A percentile compares a stretch with the other conserved stretches of the same genome.
Evolutionary conservation across 2,888 invertebrate genomes (phyloP).

Genomic region (Euproctis similis): DNA sequence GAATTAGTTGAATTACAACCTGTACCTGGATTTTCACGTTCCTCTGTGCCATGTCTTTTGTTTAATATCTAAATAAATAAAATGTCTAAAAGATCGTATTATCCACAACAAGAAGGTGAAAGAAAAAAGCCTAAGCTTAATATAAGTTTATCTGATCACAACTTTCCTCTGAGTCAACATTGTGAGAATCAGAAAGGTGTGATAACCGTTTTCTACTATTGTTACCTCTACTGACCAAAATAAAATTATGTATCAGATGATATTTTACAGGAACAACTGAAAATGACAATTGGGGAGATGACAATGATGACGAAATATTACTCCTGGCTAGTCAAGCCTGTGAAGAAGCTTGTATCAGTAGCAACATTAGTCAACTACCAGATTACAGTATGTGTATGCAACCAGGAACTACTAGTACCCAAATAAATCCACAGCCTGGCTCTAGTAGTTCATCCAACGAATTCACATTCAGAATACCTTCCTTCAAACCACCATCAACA

Average conservation of each 20-base stretch:
- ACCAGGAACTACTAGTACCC: slow-evolving; percentile 57
- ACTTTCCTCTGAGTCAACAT: slow-evolving; percentile 65
- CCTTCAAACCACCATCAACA: slow-evolving; percentile 24
- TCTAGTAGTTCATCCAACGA: slow-evolving; percentile 35
- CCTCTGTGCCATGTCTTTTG: too few species aligned
- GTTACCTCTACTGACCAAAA: too few species aligned
- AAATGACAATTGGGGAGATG: slow-evolving; percentile 59
- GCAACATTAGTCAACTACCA: slow-evolving; percentile 38
- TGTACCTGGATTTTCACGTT: too few species aligned
- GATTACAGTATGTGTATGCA: slow-evolving; percentile 59
- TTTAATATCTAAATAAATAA: slow-evolving; percentile 14
- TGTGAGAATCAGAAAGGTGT: slow-evolving; percentile 41
- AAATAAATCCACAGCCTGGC: slow-evolving; percentile 37
- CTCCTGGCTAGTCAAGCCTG: slow-evolving; percentile 66
- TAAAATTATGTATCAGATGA: slow-evolving; percentile 4
- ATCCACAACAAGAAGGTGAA: slow-evolving; percentile 49
- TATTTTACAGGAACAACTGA: slow-evolving; percentile 22
- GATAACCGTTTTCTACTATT: too few species aligned
- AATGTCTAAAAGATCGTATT: slow-evolving; percentile 57
- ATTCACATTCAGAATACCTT: slow-evolving; percentile 55
- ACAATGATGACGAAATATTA: slow-evolving; percentile 64
- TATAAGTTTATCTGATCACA: slow-evolving; percentile 57
- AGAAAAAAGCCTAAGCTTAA: slow-evolving; percentile 61
- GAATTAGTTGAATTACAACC: too few species aligned
- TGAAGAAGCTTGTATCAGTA: slow-evolving; percentile 47